Base-by-base conservation (phyloP, 2,797 vertebrate genomes). In the Alectoris magna region DNA sequence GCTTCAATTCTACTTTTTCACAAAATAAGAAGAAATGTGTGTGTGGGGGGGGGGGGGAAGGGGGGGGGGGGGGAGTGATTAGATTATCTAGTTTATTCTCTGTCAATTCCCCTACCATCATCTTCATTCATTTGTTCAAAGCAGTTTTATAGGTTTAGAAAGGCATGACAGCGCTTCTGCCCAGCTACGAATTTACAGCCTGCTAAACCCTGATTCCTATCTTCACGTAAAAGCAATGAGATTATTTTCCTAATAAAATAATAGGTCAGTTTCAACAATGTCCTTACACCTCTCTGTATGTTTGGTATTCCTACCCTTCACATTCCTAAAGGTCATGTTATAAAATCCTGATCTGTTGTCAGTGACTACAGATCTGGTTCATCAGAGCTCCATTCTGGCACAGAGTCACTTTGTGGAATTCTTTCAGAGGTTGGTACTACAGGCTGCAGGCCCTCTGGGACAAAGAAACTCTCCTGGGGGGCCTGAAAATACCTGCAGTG, bases 1-100 rank as follows among this genome's bases (percentile, higher is more conserved):
- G 43, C 55, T 92, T 91, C 59, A 67, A 78, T 67, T 72, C 75
- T 27, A 53, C 12, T n/a, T 81, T 86, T 51, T 73, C 51, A 91
- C 6, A 88, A 84, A 93, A 91, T 16, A 64, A 48, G 89, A 77
- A 11, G 66, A 91, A 72, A 26, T 34, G 34, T 34, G 34, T 34
- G 34, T 34, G 34, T 34, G 34, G 34, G 34, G 34, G 34, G 34
- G 34, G 34, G 34, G 34, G 34, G n/a, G n/a, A n/a, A 39, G 38
- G 9, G 38, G 38, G 38, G 38, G 38, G 38, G 39, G 39, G 63
- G 55, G 79, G 81, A 43, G 0, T 5, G 67, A 43, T 51, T 71
- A 31, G 27, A 22, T 84, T 85, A 81, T 59, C 51, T 63, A 31
- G 26, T 70, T 55, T 14, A 53, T 86, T 66, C 69, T 70, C 22